phyloP scores from a whole-genome alignment of 2,797 vertebrate genomes.

The Champsocephalus gunnari region DNA sequence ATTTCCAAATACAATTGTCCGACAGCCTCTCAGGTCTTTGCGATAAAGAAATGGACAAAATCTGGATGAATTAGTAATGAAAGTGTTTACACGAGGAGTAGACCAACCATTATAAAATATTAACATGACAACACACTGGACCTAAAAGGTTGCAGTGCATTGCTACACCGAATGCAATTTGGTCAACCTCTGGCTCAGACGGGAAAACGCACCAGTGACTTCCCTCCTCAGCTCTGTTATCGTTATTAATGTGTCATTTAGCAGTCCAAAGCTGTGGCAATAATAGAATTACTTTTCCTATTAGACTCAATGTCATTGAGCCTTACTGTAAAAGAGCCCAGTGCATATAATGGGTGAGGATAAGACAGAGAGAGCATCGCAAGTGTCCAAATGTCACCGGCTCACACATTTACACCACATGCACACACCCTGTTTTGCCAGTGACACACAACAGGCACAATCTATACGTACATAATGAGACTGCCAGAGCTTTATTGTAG shows the following conservation, averaged over 20 bases:
- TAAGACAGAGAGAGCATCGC: constrained; percentile 26
- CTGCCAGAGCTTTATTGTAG: constrained; percentile 51
- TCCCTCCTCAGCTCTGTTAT: constrained; percentile 54
- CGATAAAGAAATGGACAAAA: constrained; percentile 46
- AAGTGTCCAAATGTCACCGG: constrained; percentile 67
- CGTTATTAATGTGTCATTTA: constrained; percentile 64
- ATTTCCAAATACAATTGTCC: constrained; percentile 21
- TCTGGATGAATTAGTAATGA: constrained; percentile 75
- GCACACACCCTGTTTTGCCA: constrained; percentile 70
- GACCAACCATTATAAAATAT: constrained; percentile 70
- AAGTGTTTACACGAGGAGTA: constrained; percentile 68
- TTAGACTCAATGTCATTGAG: constrained; percentile 65
- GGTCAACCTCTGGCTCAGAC: constrained; percentile 21
- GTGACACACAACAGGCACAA: constrained; percentile 57
- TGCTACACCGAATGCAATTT: constrained; percentile 45
- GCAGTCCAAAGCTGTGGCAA: constrained; percentile 65
- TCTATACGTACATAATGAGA: constrained; percentile 59
- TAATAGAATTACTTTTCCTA: constrained; percentile 72
- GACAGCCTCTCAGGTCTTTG: constrained; percentile 11
- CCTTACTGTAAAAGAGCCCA: constrained; percentile 50
- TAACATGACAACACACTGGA: constrained; percentile 68
- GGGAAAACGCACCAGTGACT: constrained; percentile 55
- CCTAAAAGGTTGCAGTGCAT: constrained; percentile 46
- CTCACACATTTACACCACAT: constrained; percentile 47
- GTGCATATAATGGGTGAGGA: constrained; percentile 50